phyloP scores from a whole-genome alignment of 2,113 vertebrate species.

The Myotis yumanensis region DNA sequence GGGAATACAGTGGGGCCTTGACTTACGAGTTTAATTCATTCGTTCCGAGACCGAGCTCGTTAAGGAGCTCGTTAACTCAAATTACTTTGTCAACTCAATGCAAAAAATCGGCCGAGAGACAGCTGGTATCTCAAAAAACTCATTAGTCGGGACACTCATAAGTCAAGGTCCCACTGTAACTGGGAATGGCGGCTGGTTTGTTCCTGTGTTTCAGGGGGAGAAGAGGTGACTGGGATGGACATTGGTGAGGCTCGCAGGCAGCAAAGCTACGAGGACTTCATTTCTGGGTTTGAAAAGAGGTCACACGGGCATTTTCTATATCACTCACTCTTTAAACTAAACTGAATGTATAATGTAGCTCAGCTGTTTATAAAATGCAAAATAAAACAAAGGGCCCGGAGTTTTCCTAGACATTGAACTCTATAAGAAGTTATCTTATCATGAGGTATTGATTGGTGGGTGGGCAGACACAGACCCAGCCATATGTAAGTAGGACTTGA shows the following conservation, averaged over 20 bases:
- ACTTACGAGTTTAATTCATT: too few relatives aligned
- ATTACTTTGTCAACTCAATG: too few relatives aligned
- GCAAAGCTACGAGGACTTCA: neutral
- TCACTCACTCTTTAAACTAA: neutral
- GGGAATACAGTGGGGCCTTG: neutral
- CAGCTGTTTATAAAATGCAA: constrained; percentile 33
- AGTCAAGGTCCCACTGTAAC: neutral
- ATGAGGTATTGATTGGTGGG: neutral
- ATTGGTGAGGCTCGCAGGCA: neutral
- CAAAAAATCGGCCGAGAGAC: too few relatives aligned
- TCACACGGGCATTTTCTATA: neutral
- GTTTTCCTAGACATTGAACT: constrained; percentile 5
- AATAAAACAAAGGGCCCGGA: constrained; percentile 31
- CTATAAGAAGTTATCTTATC: neutral
- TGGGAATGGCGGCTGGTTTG: neutral
- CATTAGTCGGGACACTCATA: too few relatives aligned
- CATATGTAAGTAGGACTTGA: neutral
- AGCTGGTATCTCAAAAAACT: too few relatives aligned
- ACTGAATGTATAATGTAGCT: neutral
- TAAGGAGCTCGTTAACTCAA: too few relatives aligned
- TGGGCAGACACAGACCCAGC: neutral
- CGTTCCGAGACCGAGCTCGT: too few relatives aligned
- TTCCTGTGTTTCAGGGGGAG: neutral
- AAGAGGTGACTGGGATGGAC: neutral
- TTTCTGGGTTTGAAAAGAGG: neutral